phyloP scores from a whole-genome alignment of 1,140 invertebrate genomes.

The Drosophila eugracilis region DNA sequence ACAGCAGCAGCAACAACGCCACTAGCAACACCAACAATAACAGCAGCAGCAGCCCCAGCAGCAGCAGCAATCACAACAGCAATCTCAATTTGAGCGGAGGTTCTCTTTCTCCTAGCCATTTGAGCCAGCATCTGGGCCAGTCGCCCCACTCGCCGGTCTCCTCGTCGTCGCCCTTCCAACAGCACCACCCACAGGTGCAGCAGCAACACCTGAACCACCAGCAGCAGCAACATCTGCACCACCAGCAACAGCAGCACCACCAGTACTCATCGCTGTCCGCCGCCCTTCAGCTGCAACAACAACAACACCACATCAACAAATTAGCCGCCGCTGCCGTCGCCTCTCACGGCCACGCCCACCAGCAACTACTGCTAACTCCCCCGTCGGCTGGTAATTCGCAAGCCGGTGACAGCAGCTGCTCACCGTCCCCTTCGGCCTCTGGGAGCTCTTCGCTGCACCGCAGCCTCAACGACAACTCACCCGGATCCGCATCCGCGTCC shows the following conservation, averaged over 20 bases:
- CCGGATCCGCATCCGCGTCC: slow-evolving; percentile 86
- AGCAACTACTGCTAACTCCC: slow-evolving; percentile 78
- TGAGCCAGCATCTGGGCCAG: slow-evolving; percentile 69
- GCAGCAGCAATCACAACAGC: slow-evolving; percentile 84
- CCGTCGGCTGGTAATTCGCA: slow-evolving; percentile 83
- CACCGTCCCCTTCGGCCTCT: slow-evolving; percentile 86
- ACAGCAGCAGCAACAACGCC: slow-evolving; percentile 76
- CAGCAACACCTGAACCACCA: slow-evolving; percentile 48
- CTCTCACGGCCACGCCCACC: slow-evolving; percentile 85
- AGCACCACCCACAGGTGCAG: slow-evolving; percentile 39
- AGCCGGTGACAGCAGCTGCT: slow-evolving; percentile 85
- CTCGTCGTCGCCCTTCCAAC: slow-evolving; percentile 77
- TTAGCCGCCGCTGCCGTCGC: slow-evolving; percentile 75
- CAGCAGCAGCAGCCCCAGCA: slow-evolving; percentile 55
- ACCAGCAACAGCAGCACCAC: slow-evolving; percentile 64
- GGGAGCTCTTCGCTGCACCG: slow-evolving; percentile 85
- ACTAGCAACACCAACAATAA: slow-evolving; percentile 33
- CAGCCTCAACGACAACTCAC: slow-evolving; percentile 87
- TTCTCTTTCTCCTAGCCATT: slow-evolving; percentile 71
- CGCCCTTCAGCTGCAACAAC: slow-evolving; percentile 78
- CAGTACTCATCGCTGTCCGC: slow-evolving; percentile 80
- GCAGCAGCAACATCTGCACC: slow-evolving; percentile 56
- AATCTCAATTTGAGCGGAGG: slow-evolving; percentile 85
- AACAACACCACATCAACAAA: slow-evolving; percentile 80
- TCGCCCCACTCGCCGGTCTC: slow-evolving; percentile 79